Conservation (phyloP, 2,888 invertebrate species). For the Sinohyriopsis cumingii region DNA sequence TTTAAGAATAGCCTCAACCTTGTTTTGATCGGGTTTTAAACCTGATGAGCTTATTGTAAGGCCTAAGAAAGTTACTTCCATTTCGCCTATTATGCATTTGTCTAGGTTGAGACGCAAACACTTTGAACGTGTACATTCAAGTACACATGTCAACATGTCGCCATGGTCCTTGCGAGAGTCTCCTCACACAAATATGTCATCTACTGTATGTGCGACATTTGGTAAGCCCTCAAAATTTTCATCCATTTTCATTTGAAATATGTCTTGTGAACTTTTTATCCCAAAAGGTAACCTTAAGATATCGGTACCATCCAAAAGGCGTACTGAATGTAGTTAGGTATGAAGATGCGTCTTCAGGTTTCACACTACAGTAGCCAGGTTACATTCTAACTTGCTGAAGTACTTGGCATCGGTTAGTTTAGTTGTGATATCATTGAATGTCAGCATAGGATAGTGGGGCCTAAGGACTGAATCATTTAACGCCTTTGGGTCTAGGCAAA, state of each 20-base stretch:
- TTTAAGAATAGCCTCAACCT: too few species aligned
- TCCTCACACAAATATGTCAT: constrained; percentile 27
- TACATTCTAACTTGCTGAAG: constrained; percentile 16
- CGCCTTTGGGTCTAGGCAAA: constrained; percentile 26
- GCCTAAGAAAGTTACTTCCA: constrained; percentile 23
- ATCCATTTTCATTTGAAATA: constrained; percentile 18
- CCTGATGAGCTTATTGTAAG: constrained; percentile 14
- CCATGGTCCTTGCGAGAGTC: constrained; percentile 19
- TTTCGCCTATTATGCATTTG: constrained; percentile 17
- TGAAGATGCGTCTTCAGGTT: constrained; percentile 23
- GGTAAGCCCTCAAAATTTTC: constrained; percentile 20
- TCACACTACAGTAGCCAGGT: constrained; percentile 25
- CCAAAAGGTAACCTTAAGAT: constrained; percentile 17
- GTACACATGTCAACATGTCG: constrained; percentile 12
- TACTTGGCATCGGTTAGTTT: constrained; percentile 9
- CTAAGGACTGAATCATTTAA: constrained; percentile 24
- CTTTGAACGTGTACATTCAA: constrained; percentile 8
- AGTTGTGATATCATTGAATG: constrained; percentile 20
- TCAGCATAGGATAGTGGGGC: constrained; percentile 33
- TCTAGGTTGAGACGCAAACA: constrained; percentile 24
- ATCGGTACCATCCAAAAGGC: constrained; percentile 31
- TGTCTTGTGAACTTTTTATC: constrained; percentile 13
- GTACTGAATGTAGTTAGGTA: constrained; percentile 29
- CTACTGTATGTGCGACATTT: constrained; percentile 17
- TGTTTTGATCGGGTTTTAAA: too few species aligned